Evolutionary conservation across 2,797 vertebrate genomes (phyloP).

Genomic region (Chiroxiphia lanceolata): DNA sequence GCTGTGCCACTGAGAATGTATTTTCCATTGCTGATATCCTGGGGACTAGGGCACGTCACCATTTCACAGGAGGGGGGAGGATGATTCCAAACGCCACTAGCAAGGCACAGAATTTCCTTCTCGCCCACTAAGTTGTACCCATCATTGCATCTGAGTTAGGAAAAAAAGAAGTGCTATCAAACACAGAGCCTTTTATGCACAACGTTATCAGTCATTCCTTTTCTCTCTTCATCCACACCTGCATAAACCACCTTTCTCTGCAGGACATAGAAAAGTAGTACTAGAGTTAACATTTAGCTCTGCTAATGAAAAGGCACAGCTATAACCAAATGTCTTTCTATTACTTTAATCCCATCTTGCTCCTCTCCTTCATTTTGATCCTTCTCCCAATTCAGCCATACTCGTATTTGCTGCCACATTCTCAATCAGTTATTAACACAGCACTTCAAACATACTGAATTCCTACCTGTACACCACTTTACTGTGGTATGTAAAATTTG

Average conservation of each 20-base stretch:
- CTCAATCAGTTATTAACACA: background rate
- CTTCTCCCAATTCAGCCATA: background rate
- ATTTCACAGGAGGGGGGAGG: conserved; percentile 84
- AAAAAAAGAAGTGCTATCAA: conserved; percentile 6
- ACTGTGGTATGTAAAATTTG: conserved; percentile 89
- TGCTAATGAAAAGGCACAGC: background rate
- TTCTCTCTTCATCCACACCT: background rate
- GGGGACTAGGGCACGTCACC: conserved; percentile 83
- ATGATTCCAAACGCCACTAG: conserved; percentile 85
- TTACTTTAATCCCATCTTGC: background rate
- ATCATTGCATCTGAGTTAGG: conserved; percentile 82
- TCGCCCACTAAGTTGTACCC: conserved; percentile 85
- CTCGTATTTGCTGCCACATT: background rate
- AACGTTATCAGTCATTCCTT: background rate
- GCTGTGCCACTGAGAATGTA: conserved; percentile 79
- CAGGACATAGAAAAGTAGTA: background rate
- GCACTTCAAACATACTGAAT: background rate
- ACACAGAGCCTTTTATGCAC: background rate
- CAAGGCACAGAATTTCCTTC: conserved; percentile 86
- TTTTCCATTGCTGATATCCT: conserved; percentile 80
- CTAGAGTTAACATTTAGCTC: background rate
- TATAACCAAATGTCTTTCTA: background rate
- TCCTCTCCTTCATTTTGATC: background rate
- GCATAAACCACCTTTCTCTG: background rate
- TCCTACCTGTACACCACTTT: conserved; percentile 93